Percentiles rank a stretch among this genome's conserved stretches.
Conservation (phyloP, 1,140 invertebrate genomes). For the Neomicropteryx cornuta region DNA sequence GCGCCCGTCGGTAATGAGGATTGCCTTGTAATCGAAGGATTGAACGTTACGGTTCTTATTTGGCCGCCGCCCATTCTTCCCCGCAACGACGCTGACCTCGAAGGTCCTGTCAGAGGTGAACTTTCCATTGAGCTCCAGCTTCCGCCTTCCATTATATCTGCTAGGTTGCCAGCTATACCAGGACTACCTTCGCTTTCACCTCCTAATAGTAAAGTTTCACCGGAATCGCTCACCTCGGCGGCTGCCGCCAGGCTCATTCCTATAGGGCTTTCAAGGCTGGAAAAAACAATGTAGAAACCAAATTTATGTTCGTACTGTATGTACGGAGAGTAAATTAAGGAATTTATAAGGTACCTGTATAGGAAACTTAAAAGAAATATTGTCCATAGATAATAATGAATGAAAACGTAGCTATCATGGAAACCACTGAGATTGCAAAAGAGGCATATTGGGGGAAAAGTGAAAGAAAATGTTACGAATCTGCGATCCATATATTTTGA, state of each 20-base stretch:
- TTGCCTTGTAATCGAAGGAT: slow-evolving; percentile 40
- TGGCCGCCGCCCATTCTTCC: slow-evolving; percentile 29
- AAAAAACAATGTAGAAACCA: slow-evolving; percentile 3
- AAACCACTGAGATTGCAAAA: no score
- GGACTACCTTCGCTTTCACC: slow-evolving; percentile 24
- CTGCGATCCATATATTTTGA: no score
- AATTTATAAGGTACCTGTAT: no score
- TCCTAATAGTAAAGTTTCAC: slow-evolving; percentile 28
- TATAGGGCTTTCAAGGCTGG: slow-evolving; percentile 14
- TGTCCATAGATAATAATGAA: no score
- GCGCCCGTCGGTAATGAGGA: slow-evolving; percentile 59
- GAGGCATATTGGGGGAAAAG: no score
- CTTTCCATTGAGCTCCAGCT: slow-evolving; percentile 38
- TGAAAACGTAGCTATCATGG: no score
- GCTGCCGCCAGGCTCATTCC: slow-evolving; percentile 17
- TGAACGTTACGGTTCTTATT: slow-evolving; percentile 13
- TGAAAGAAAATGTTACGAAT: no score
- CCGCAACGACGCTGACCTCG: slow-evolving; percentile 60
- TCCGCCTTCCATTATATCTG: slow-evolving; percentile 32
- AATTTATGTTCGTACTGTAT: no score
- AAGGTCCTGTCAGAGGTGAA: slow-evolving; percentile 49
- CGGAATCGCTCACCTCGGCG: slow-evolving; percentile 23
- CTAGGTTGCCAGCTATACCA: slow-evolving; percentile 13
- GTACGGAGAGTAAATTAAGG: no score
- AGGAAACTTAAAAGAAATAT: no score